Evolutionary conservation across 2,888 invertebrate species (phyloP).

Genomic region (Stenolophus ochropezus): DNA sequence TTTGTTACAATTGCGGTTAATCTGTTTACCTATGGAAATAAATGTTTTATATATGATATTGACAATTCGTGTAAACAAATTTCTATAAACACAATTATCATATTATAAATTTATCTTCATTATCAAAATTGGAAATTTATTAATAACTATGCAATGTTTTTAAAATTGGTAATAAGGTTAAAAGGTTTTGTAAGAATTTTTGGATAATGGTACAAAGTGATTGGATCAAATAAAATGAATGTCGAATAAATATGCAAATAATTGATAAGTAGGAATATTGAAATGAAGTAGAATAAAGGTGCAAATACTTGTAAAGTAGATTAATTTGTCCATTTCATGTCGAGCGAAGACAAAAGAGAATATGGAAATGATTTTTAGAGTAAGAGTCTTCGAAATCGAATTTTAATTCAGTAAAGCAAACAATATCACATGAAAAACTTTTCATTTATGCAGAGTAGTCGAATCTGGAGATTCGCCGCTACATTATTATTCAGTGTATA

Average conservation of each 20-base stretch:
- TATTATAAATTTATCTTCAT: too few relatives aligned
- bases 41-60: too few relatives aligned
- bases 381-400: slow-evolving; percentile 31
- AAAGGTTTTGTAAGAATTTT: too few relatives aligned
- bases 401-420: slow-evolving; percentile 41
- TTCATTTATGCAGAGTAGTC: slow-evolving; percentile 46
- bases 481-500: slow-evolving; percentile 49
- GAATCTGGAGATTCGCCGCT: slow-evolving; percentile 39
- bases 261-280: not conserved
- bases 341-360: slow-evolving; percentile 10
- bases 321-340: slow-evolving; percentile 32
- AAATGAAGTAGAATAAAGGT: not conserved
- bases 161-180: too few relatives aligned
- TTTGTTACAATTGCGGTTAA: too few relatives aligned
- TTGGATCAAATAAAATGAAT: not conserved
- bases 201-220: not conserved
- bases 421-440: slow-evolving; percentile 47
- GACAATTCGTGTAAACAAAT: too few relatives aligned
- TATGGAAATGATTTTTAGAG: slow-evolving; percentile 39
- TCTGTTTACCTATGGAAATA: too few relatives aligned
- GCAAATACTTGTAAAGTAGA: slow-evolving; percentile 13
- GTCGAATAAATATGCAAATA: not conserved
- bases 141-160: too few relatives aligned
- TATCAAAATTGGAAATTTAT: too few relatives aligned
- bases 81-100: too few relatives aligned